Evolutionary conservation across 1,140 invertebrate genomes (phyloP), one percentile per base, ranked within the genome.

Genomic region (Frieseomelitta varia): DNA sequence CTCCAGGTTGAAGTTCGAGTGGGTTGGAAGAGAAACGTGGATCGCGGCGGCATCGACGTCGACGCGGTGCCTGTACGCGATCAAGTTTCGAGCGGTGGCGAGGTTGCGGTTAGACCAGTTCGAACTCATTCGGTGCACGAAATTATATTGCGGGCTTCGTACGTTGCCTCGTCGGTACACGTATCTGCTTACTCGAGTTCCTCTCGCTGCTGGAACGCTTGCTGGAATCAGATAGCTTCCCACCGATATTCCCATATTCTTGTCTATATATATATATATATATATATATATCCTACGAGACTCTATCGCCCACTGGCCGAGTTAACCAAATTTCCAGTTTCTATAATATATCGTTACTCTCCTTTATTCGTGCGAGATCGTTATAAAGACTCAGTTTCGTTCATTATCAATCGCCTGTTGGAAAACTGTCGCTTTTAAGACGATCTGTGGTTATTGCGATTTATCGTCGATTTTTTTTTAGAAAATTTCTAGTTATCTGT

Each of bases 1-100:
- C 4, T n/a, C 6, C 10, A 61, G 58, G 24, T 47, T 11, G 34
- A 51, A 51, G 56, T 47, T 15, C 4, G 30, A 76, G 74, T 56
- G 6, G 34, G 12, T 68, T 11, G 39, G 24, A 17, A 47, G 55
- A 61, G 55, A 76, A 76, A 76, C 74, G 74, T 76, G 15, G 74
- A 76, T 76, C 56, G 34, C 30, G 51, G 15, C 55, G 30, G 30
- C 27, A 14, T 24, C 30, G 30, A 68, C 67, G 34, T 68, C 67
- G 17, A n/a, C 68, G 39, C n/a, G n/a, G n/a, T n/a, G n/a, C n/a
- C n/a, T 53, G 24, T 61, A 15, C 24, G 34, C 58, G 74, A 77
- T 77, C 74, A 77, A 77, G 74, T 77, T 77, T 77, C 74, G 58
- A 63, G 30, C 56, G 34, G 27, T 21, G 74, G 74, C 34, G 74